A percentile compares a stretch with the other conserved stretches of the same genome.
phyloP scores from a whole-genome alignment of 53 echinoderm and acorn worm species.

The Mesocentrotus franciscanus region DNA sequence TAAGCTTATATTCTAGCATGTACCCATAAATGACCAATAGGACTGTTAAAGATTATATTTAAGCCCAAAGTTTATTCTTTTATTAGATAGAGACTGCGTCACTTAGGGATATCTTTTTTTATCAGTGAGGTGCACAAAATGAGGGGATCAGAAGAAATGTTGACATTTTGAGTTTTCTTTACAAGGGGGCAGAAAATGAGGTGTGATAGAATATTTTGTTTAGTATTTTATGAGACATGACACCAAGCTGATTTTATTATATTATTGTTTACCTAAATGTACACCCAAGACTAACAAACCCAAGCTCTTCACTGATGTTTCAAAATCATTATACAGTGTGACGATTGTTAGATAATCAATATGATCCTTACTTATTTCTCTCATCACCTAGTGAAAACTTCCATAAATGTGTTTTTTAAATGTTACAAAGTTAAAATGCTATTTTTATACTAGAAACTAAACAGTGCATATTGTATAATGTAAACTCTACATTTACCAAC shows the following conservation, averaged over 20 bases:
- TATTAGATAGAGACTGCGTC: not conserved
- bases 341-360: not conserved
- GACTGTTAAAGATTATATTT: not conserved
- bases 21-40: not conserved
- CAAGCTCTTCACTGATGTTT: not conserved
- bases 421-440: too few species aligned
- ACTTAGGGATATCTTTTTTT: not conserved
- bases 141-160: not conserved
- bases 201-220: not conserved
- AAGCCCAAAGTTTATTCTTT: conserved; percentile 20
- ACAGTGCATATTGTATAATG: too few species aligned
- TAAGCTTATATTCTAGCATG: conserved; percentile 18
- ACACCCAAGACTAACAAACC: not conserved
- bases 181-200: not conserved
- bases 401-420: too few species aligned
- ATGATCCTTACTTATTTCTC: not conserved
- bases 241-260: not conserved
- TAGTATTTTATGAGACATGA: not conserved
- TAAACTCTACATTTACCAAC: too few species aligned
- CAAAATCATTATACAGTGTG: not conserved
- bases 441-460: too few species aligned
- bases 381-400: not conserved
- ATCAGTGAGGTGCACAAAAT: not conserved
- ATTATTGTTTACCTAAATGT: not conserved
- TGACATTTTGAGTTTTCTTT: conserved; percentile 6